Percentiles rank a stretch among this genome's conserved stretches.
These are phyloP conservation scores for Sylvilagus floridanus DNA, from an alignment of 2,797 vertebrate species.

Conservation along the genomic window DNA sequence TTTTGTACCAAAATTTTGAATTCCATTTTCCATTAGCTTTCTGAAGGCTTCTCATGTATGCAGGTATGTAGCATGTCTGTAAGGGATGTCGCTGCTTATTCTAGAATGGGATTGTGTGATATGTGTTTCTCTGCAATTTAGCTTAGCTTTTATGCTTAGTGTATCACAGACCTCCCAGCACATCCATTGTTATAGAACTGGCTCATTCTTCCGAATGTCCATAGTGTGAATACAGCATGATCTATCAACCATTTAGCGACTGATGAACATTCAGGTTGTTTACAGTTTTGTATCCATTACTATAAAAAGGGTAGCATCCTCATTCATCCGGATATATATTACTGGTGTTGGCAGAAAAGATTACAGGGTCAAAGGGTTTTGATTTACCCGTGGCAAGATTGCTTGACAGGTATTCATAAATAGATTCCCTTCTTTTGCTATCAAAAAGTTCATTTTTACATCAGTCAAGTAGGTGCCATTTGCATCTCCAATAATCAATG, in stretches of 20 bases:
- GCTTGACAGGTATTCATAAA: conserved; percentile 39
- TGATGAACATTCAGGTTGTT: background rate
- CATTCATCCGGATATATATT: conserved; percentile 8
- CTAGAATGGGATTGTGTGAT: background rate
- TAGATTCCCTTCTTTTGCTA: conserved; percentile 21
- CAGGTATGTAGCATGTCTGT: background rate
- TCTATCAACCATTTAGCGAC: conserved; percentile 17
- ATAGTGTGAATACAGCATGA: background rate
- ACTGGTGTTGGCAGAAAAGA: background rate
- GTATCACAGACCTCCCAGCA: background rate
- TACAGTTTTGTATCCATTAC: conserved; percentile 11
- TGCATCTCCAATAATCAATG: background rate
- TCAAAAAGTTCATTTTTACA: conserved; percentile 25
- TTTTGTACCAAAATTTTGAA: no score
- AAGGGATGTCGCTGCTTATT: background rate
- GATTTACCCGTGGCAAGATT: conserved; percentile 11
- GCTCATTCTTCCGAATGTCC: conserved; percentile 31
- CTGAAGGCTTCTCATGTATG: background rate
- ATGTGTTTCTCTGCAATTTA: background rate
- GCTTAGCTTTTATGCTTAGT: background rate
- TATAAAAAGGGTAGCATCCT: background rate
- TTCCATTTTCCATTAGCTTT: no score
- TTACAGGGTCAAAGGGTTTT: background rate
- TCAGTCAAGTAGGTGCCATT: background rate
- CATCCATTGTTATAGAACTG: background rate